Percentiles rank a stretch among this genome's conserved stretches.
phyloP scores from a whole-genome alignment of 2,797 vertebrate genomes.

The Sphenodon punctatus region DNA sequence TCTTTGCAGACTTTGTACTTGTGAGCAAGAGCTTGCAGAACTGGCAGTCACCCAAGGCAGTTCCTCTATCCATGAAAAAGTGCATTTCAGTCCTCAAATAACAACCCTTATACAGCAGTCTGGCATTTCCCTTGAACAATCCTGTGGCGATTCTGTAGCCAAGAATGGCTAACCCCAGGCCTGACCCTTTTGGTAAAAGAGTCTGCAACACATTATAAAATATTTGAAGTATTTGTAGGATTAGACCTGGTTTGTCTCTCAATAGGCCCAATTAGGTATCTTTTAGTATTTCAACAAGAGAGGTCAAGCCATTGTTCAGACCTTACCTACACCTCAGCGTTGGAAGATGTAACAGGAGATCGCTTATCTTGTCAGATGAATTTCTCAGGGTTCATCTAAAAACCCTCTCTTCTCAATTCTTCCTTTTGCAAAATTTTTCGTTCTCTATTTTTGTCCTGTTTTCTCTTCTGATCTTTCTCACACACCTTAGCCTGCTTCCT shows the following conservation, averaged over 20 bases:
- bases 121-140: neutral
- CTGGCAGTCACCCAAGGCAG: neutral
- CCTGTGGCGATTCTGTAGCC: neutral
- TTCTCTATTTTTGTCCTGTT: neutral
- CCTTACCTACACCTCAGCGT: neutral
- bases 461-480: neutral
- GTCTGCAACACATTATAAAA: neutral
- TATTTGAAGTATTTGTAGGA: neutral
- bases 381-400: neutral
- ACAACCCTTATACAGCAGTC: neutral
- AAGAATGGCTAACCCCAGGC: neutral
- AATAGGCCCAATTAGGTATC: neutral
- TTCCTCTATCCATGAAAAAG: neutral
- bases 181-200: neutral
- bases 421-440: neutral
- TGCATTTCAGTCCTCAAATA: neutral
- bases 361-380: neutral
- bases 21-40: neutral
- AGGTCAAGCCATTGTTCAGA: neutral
- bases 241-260: neutral
- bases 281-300: neutral
- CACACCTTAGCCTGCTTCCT: accelerated
- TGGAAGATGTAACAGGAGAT: neutral
- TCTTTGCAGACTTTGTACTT: too few species aligned
- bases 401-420: neutral